Conservation (phyloP, 2,113 vertebrate genomes). For the Myrmophylax atrothorax region DNA sequence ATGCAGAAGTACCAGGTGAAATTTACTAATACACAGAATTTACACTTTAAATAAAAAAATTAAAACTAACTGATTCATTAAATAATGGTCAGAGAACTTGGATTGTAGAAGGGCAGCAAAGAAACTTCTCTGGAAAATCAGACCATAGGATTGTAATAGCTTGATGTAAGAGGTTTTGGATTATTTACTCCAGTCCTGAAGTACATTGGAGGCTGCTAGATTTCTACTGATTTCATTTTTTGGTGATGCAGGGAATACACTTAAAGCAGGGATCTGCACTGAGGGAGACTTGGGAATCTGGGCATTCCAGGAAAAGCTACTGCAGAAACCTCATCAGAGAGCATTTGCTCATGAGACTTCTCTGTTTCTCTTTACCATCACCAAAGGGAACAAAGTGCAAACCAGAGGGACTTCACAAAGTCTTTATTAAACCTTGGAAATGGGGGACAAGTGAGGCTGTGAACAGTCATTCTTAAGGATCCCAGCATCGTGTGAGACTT, state of each 20-base stretch:
- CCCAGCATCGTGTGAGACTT: not conserved
- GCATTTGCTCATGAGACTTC: not conserved
- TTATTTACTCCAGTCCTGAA: not conserved
- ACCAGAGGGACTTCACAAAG: not conserved
- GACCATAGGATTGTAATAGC: not conserved
- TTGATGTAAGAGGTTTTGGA: not conserved
- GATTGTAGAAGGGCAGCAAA: not conserved
- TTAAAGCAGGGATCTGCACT: not conserved
- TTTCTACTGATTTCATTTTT: not conserved
- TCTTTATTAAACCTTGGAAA: not conserved
- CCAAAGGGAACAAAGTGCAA: not conserved
- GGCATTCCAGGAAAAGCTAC: not conserved
- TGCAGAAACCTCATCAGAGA: not conserved
- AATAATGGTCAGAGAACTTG: not conserved
- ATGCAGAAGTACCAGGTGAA: not conserved
- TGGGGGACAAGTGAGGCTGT: not conserved
- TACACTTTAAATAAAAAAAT: not conserved
- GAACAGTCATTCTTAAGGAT: not conserved
- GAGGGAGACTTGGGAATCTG: not conserved
- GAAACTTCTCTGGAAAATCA: not conserved
- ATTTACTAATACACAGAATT: not conserved
- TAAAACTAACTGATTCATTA: not conserved
- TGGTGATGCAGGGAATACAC: not conserved
- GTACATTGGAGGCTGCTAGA: not conserved
- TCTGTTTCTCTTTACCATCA: fast-evolving